These are phyloP conservation scores for Rhodeus uyekii DNA, from an alignment of 2,797 vertebrate genomes.

Conservation along the genomic window DNA sequence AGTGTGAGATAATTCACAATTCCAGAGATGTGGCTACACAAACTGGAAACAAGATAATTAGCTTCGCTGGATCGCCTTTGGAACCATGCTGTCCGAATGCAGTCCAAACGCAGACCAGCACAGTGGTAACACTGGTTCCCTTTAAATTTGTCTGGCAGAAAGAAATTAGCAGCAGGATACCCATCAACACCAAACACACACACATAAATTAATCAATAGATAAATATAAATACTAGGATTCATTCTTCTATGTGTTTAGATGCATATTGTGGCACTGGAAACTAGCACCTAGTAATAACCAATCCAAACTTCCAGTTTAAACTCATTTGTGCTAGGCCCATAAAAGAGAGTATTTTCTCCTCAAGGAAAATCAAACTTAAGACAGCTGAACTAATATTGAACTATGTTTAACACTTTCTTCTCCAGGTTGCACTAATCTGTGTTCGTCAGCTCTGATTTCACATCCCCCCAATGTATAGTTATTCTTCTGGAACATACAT, in stretches of 20 bases:
- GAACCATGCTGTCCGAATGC: slow-evolving; percentile 5
- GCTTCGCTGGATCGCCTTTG: neutral
- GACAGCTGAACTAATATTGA: slow-evolving; percentile 6
- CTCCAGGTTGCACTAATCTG: slow-evolving; percentile 5
- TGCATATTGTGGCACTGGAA: neutral
- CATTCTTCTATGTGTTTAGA: neutral
- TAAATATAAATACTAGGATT: too few relatives aligned
- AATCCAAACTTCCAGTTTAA: neutral
- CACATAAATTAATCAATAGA: too few relatives aligned
- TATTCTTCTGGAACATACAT: slow-evolving; percentile 45
- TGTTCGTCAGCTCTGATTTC: slow-evolving; percentile 23
- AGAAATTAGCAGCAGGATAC: slow-evolving; percentile 5
- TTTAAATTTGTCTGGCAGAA: slow-evolving; percentile 26
- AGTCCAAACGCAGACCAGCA: slow-evolving; percentile 28
- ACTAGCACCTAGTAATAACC: neutral
- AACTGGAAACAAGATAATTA: slow-evolving; percentile 43
- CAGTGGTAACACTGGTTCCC: neutral
- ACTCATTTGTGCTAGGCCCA: neutral
- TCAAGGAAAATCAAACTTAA: slow-evolving; percentile 13
- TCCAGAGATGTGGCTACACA: slow-evolving; percentile 31
- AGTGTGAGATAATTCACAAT: neutral
- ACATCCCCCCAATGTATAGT: slow-evolving; percentile 37
- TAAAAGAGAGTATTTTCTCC: neutral
- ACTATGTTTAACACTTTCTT: slow-evolving; percentile 8
- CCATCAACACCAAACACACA: too few relatives aligned